Percentiles rank a stretch among this genome's conserved stretches.
Evolutionary conservation across 2,797 vertebrate genomes (phyloP).

Genomic region (Cynodonichthys magdalenae): DNA sequence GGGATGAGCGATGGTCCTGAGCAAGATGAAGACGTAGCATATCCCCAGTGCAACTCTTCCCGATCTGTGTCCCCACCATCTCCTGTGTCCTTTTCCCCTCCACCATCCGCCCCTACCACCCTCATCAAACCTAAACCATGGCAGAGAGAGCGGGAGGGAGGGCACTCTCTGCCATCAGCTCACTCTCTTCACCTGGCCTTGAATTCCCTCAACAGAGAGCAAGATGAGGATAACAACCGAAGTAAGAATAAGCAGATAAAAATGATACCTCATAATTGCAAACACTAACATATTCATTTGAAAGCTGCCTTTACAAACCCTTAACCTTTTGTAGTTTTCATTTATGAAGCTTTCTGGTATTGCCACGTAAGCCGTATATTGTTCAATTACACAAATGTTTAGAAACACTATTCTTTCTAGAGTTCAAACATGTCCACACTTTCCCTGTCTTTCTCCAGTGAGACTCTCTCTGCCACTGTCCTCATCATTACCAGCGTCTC

Average conservation of each 20-base stretch:
- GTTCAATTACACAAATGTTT: background rate
- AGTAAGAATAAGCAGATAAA: slow-evolving; percentile 69
- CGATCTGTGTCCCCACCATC: slow-evolving; percentile 73
- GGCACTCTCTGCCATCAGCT: slow-evolving; percentile 81
- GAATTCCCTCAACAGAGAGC: slow-evolving; percentile 84
- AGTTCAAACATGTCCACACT: background rate
- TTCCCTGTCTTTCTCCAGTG: slow-evolving; percentile 57
- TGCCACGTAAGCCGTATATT: background rate
- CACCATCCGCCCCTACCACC: slow-evolving; percentile 78
- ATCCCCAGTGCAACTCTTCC: slow-evolving; percentile 74
- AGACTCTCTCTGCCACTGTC: slow-evolving; percentile 83
- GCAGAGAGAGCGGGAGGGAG: slow-evolving; percentile 80
- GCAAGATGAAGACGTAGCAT: slow-evolving; percentile 65
- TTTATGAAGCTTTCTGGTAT: background rate
- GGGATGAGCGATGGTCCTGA: slow-evolving; percentile 61
- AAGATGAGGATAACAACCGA: slow-evolving; percentile 82
- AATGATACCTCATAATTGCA: background rate
- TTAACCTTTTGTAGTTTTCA: background rate
- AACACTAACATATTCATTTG: slow-evolving; percentile 1
- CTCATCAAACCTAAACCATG: slow-evolving; percentile 82
- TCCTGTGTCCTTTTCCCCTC: slow-evolving; percentile 80
- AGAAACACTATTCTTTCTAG: background rate
- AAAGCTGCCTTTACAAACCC: background rate
- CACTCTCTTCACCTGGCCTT: slow-evolving; percentile 86
- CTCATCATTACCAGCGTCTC: slow-evolving; percentile 81